Base-by-base conservation (phyloP, 1,140 invertebrate genomes). In the Aphelinus atriplicis region DNA sequence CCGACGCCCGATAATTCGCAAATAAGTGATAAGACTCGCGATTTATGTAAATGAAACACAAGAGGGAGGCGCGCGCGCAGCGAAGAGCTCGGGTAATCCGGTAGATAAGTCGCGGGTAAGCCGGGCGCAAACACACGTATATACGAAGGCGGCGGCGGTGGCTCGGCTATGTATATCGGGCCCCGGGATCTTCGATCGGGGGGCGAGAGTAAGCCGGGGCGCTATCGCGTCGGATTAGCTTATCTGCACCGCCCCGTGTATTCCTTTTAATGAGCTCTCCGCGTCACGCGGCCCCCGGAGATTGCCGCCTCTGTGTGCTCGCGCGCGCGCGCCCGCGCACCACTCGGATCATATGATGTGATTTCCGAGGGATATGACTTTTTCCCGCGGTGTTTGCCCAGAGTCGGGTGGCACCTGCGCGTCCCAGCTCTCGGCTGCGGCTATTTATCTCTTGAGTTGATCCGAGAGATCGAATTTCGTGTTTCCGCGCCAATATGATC, bases 81-180 rank as follows among this genome's bases (percentile, higher is more conserved):
- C 77, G 73, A 79, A 78, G 80, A 82, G 78, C 73, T 71, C 69
- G 57, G 78, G 81, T 80, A 81, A 81, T 82, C 79, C 78, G 64
- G 46, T 10, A 61, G 81, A 82, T 81, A 79, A 78, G 69, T 81
- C 80, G 70, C 68, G 62, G 43, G 46, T 57, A 56, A 76, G 57
- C 72, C 55, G 2, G 2, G 50, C 50, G 43, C 64, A 71, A 71
- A 77, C 71, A 77, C 43, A 42, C 10, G 72, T 60, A 47, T 62
- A 58, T 62, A 47, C 26, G 26, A 56, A 76, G 57, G 70, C 55
- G 2, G 2, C 43, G 43, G 43, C 64, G 67, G 66, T 73, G 66
- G 73, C 43, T 9, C 10, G 72, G 58, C n/a, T 62, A 58, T 62
- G 26, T 42, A 43, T 75, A 75, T 75, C 73, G 57, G 47, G 67